Base-by-base conservation (phyloP, 1,140 invertebrate genomes). In the Vanessa atalanta region DNA sequence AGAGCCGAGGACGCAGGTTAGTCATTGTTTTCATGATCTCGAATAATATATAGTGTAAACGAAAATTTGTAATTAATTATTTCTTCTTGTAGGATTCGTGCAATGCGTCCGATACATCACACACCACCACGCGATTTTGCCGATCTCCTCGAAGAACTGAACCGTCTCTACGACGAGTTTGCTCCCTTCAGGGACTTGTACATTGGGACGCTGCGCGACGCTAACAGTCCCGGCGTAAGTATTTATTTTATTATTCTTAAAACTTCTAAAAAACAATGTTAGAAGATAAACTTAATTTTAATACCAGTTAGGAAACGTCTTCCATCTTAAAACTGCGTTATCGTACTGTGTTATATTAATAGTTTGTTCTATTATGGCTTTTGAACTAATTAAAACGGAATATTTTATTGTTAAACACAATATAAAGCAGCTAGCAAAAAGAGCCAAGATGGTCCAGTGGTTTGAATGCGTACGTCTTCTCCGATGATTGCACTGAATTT, bases 101-200 rank as follows among this genome's bases (percentile, higher is more conserved):
- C 53, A 31, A 71, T 63, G 68, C 55, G 65, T 8, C 16, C 26
- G 3, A 47, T 14, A 6, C 23, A 51, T 26, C 31, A 73, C 47
- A 70, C 75, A 6, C 48, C 61, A 47, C 67, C 76, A 1, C 2
- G 23, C 15, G 72, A 76, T 8, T 76, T 82, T n/a, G 75, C 69
- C 0, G 43, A 53, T 3, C 60, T 78, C n/a, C 50, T 78, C 1
- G 65, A 48, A 0, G 77, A 78, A 69, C 94, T 67, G 82, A 88
- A 14, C 20, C 47, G 70, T 11, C 47, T 79, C 12, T 72, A 79
- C 3, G 16, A 3, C 6, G 66, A 71, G 14, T 79, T 77, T 12
- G 63, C 55, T 7, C 70, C 72, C 4, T 79, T 67, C 70, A 75
- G 75, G 50, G 66, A 73, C 3, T 12, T 26, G 11, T 79, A 79